A percentile compares a stretch with the other conserved stretches of the same genome.
phyloP scores from a whole-genome alignment of 2,888 invertebrate genomes.

The Thecocarcelia acutangulata region DNA sequence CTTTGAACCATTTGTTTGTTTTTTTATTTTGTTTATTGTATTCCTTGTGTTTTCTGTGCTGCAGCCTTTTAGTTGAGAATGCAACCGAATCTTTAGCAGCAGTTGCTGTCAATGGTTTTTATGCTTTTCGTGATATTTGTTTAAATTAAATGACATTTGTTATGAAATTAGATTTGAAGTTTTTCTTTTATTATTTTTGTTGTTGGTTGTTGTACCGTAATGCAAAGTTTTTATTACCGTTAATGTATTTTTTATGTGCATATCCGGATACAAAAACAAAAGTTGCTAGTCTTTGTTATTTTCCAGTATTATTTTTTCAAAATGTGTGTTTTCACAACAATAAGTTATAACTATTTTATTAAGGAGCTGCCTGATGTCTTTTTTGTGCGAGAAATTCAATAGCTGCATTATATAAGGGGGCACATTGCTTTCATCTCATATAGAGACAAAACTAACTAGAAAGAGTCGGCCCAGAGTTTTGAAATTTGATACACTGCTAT shows the following conservation, averaged over 20 bases:
- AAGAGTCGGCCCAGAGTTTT: no score
- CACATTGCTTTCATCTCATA: no score
- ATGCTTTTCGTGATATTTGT: slow-evolving; percentile 79
- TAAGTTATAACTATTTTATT: slow-evolving; percentile 1
- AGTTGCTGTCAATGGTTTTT: slow-evolving; percentile 79
- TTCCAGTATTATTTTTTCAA: slow-evolving; percentile 28
- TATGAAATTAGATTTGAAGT: slow-evolving; percentile 75
- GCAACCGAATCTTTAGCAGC: slow-evolving; percentile 70
- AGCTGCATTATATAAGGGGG: no score
- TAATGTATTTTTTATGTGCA: slow-evolving; percentile 48
- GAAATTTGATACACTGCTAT: no score
- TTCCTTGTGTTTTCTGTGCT: slow-evolving; percentile 16
- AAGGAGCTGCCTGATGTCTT: slow-evolving; percentile 10
- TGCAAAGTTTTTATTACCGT: slow-evolving; percentile 50
- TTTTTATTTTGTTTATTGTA: slow-evolving; percentile 30
- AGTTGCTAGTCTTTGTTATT: slow-evolving; percentile 5
- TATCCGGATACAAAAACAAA: not conserved
- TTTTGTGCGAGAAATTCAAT: not conserved
- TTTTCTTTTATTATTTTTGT: slow-evolving; percentile 8
- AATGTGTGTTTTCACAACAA: not conserved
- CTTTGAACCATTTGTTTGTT: slow-evolving; percentile 29
- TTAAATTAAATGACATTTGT: slow-evolving; percentile 79
- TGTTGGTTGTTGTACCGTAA: slow-evolving; percentile 19
- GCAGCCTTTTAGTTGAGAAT: slow-evolving; percentile 16
- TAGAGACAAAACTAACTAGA: no score